Percentiles rank a stretch among this genome's conserved stretches.
These are phyloP conservation scores for Cisticola juncidis DNA, from an alignment of 2,113 vertebrate species.

Conservation along the genomic window DNA sequence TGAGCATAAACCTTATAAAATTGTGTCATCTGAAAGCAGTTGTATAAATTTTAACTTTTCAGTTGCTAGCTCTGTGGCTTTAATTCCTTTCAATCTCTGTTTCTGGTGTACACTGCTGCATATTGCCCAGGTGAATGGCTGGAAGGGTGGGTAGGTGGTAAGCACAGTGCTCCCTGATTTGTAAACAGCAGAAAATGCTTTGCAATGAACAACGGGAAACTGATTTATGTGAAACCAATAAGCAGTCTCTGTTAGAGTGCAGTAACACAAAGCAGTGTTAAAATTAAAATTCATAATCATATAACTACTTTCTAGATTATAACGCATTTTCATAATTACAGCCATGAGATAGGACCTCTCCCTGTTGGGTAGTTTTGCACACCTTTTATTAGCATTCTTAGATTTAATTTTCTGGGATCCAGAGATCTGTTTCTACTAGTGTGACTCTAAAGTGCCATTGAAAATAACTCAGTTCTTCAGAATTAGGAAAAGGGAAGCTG, in stretches of 20 bases:
- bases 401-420: constrained; percentile 53
- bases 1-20: neutral
- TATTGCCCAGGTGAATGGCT: neutral
- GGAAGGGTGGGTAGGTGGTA: neutral
- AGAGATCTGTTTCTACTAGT: constrained; percentile 35
- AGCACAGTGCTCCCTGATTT: neutral
- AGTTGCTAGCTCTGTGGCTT: neutral
- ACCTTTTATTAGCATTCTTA: constrained; percentile 46
- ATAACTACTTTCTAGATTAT: constrained; percentile 38
- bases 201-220: neutral
- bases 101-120: neutral
- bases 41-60: neutral
- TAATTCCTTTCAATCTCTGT: neutral
- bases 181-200: neutral
- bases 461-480: constrained; percentile 47
- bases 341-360: constrained; percentile 9
- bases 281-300: constrained; percentile 49
- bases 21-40: neutral
- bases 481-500: neutral
- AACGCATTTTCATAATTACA: neutral
- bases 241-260: neutral
- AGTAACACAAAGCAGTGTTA: neutral
- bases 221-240: constrained; percentile 31
- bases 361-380: constrained; percentile 20
- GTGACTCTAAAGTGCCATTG: constrained; percentile 37